A percentile compares a stretch with the other conserved stretches of the same genome.
These are phyloP conservation scores for Halcyon smyrnensis DNA, from an alignment of 2,797 vertebrate genomes.

Conservation along the genomic window DNA sequence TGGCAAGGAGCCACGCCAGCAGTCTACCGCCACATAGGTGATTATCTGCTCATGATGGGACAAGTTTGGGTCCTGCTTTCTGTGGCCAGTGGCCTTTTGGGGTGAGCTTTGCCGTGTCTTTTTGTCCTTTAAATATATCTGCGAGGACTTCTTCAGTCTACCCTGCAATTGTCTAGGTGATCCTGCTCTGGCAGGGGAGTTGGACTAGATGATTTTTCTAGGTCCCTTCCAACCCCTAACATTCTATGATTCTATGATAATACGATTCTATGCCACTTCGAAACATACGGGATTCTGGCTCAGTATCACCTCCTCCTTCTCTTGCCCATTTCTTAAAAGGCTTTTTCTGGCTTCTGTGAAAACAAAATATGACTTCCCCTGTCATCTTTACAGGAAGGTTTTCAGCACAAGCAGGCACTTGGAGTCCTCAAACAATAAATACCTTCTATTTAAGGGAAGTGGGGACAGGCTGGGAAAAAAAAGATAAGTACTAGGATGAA, in stretches of 20 bases:
- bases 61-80: not conserved
- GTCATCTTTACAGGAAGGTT: not conserved
- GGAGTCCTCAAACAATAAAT: not conserved
- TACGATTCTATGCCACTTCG: not conserved
- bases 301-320: not conserved
- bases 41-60: conserved; percentile 12
- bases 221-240: too few species aligned
- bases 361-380: not conserved
- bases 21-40: conserved; percentile 87
- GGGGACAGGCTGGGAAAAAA: not conserved
- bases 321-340: not conserved
- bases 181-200: too few species aligned
- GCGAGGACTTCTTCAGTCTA: not conserved
- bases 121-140: not conserved
- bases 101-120: not conserved
- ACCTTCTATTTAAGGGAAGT: not conserved
- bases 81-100: not conserved
- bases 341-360: not conserved
- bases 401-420: not conserved
- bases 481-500: not conserved
- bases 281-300: not conserved
- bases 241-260: too few species aligned
- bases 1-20: conserved; percentile 88
- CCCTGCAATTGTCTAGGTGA: not conserved
- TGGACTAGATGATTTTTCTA: too few species aligned